A percentile compares a stretch with the other conserved stretches of the same genome.
These are phyloP conservation scores for Eulemur macaco DNA, from an alignment of 2,113 vertebrate genomes.

Conservation along the genomic window DNA sequence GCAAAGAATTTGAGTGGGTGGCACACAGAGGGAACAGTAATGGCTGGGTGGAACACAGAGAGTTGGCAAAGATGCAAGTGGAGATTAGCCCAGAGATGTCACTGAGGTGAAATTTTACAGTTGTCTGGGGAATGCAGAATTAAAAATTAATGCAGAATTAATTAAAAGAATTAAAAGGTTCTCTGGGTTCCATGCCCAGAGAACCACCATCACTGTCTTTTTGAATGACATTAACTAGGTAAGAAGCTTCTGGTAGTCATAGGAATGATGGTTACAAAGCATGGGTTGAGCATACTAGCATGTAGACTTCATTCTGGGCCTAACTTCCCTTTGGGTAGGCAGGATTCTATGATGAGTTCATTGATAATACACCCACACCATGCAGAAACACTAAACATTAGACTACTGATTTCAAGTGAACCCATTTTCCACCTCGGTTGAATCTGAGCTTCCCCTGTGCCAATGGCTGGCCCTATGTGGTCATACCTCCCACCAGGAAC, in stretches of 20 bases:
- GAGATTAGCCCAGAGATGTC: neutral
- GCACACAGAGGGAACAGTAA: neutral
- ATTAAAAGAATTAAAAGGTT: no score
- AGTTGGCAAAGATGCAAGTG: neutral
- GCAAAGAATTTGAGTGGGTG: slow-evolving; percentile 52
- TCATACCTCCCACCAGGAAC: neutral
- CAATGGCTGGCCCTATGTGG: neutral
- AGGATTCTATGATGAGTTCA: neutral
- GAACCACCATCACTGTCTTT: neutral
- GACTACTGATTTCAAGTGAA: neutral
- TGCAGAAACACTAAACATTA: neutral
- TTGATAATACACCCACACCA: neutral
- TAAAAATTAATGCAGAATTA: neutral
- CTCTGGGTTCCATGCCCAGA: neutral
- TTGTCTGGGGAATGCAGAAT: neutral
- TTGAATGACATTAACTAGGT: neutral
- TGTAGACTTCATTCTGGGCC: neutral
- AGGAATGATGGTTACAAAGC: neutral
- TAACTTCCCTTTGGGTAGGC: neutral
- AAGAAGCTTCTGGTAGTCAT: neutral
- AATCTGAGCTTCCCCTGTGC: neutral
- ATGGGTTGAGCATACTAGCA: fast-evolving
- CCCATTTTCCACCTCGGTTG: neutral
- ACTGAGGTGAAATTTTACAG: neutral
- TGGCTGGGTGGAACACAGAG: slow-evolving; percentile 23